Conservation (phyloP, 2,113 vertebrate species). For the Chaetops frenatus region DNA sequence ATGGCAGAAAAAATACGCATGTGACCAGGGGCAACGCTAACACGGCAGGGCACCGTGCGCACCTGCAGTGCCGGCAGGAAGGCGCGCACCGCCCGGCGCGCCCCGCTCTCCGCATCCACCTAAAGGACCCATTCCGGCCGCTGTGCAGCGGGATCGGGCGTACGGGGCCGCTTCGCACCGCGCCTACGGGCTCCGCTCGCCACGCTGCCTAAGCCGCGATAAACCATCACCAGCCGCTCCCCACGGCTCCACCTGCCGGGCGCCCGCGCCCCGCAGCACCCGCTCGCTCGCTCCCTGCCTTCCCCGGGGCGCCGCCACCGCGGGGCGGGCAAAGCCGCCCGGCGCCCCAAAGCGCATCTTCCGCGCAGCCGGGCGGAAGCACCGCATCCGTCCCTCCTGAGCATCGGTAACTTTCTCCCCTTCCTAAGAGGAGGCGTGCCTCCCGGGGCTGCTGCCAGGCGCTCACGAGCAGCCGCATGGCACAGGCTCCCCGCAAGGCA, state of each 20-base stretch:
- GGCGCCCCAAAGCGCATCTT: neutral
- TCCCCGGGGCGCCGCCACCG: neutral
- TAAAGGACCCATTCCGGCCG: neutral
- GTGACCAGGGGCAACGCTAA: neutral
- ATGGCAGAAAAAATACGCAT: rapidly evolving
- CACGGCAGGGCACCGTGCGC: neutral
- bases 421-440: neutral
- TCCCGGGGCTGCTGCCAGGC: neutral
- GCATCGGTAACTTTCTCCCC: neutral
- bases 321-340: neutral
- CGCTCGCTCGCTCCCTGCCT: neutral
- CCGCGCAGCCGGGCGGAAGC: neutral
- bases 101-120: neutral
- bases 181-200: neutral
- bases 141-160: rapidly evolving
- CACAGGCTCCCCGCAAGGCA: neutral
- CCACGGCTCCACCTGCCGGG: conserved; percentile 75
- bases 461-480: neutral
- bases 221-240: neutral
- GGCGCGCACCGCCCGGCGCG: neutral
- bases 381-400: neutral
- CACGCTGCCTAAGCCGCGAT: neutral
- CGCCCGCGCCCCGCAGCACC: neutral
- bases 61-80: neutral
- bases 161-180: neutral